A percentile compares a stretch with the other conserved stretches of the same genome.
These are phyloP conservation scores for Falcunculus frontatus DNA, from an alignment of 2,113 vertebrate genomes.

Conservation along the genomic window DNA sequence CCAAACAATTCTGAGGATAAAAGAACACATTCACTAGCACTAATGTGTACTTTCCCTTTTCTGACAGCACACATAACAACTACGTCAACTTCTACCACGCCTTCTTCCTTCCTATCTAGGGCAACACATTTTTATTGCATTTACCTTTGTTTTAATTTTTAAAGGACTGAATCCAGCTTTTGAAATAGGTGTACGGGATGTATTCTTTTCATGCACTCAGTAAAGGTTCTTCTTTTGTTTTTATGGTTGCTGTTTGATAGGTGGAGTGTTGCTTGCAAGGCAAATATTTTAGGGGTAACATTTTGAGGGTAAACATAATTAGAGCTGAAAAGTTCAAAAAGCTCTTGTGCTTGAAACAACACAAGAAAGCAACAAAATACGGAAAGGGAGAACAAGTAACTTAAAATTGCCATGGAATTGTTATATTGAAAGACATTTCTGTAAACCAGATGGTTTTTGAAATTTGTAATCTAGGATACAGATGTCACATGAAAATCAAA, in stretches of 20 bases:
- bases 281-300: background rate
- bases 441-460: background rate
- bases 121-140: background rate
- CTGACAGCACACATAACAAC: background rate
- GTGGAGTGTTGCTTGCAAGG: background rate
- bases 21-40: background rate
- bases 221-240: background rate
- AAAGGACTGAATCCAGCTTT: background rate
- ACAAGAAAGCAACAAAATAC: background rate
- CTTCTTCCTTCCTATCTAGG: background rate
- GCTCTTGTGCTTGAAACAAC: background rate
- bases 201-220: background rate
- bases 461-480: background rate
- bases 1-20: background rate
- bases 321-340: background rate
- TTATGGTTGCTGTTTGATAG: background rate
- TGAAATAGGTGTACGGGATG: background rate
- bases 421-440: background rate
- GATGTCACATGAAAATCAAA: background rate
- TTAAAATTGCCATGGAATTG: background rate
- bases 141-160: background rate
- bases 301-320: background rate
- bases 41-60: background rate
- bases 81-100: accelerated
- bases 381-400: background rate